Percentiles rank a stretch among this genome's conserved stretches.
These are phyloP conservation scores for Macrocentrus cingulum DNA, from an alignment of 1,140 invertebrate genomes.

Conservation along the genomic window DNA sequence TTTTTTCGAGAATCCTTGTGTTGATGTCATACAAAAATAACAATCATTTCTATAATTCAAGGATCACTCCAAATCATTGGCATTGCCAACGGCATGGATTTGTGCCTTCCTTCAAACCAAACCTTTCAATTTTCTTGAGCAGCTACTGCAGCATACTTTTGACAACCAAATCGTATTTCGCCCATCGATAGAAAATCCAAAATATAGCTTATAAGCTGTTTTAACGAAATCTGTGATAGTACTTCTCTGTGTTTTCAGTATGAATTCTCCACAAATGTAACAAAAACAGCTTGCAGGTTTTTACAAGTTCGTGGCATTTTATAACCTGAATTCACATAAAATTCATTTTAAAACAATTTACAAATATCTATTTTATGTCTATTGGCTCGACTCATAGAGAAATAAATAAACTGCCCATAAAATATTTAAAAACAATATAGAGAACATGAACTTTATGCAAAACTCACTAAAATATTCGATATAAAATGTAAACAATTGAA, in stretches of 20 bases:
- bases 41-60: constrained; percentile 33
- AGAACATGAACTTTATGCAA: no score
- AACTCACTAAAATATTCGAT: no score
- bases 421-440: no score
- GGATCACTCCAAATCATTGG: constrained; percentile 38
- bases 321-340: no score
- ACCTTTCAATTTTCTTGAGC: constrained; percentile 18
- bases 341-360: no score
- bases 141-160: constrained; percentile 23
- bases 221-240: background rate
- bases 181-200: constrained; percentile 23
- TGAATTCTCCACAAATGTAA: constrained; percentile 32
- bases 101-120: constrained; percentile 25
- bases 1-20: constrained; percentile 11
- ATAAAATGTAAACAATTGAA: no score
- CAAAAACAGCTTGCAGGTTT: constrained; percentile 6
- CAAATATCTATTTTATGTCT: no score
- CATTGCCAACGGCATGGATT: constrained; percentile 30
- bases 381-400: no score
- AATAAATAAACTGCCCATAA: no score
- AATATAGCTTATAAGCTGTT: constrained; percentile 27
- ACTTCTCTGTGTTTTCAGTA: background rate
- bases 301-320: constrained; percentile 10
- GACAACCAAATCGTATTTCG: constrained; percentile 33
- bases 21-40: constrained; percentile 32